Conservation (phyloP, 2,113 vertebrate genomes). For the Sitta europaea region DNA sequence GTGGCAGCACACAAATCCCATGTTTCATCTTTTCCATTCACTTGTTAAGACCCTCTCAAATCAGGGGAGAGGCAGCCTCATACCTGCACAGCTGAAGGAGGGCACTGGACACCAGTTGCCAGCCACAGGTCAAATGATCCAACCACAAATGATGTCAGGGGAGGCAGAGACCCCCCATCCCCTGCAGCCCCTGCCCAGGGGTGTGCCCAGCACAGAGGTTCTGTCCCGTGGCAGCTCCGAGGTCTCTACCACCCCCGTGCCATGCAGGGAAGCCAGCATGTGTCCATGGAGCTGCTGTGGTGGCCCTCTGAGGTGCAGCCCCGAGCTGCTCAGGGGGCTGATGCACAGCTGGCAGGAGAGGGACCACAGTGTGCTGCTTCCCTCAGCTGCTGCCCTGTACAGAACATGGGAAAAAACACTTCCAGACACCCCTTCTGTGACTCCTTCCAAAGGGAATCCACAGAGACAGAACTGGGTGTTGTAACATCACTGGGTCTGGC, state of each 20-base stretch:
- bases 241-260: background rate
- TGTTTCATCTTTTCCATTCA: background rate
- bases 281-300: background rate
- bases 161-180: background rate
- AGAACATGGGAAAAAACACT: background rate
- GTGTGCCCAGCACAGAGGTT: background rate
- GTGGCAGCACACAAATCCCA: background rate
- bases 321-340: background rate
- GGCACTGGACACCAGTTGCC: background rate
- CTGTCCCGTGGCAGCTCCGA: background rate
- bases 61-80: background rate
- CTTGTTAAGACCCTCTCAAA: background rate
- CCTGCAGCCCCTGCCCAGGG: background rate
- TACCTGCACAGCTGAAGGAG: background rate
- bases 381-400: background rate
- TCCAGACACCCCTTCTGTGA: background rate
- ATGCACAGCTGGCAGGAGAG: background rate
- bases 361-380: background rate
- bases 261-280: fast-evolving
- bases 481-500: background rate
- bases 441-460: background rate
- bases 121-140: background rate
- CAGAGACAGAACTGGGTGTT: background rate
- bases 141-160: background rate
- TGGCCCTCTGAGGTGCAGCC: background rate